These are phyloP conservation scores for Anadara kagoshimensis DNA, from an alignment of 1,140 invertebrate species.

Conservation along the genomic window DNA sequence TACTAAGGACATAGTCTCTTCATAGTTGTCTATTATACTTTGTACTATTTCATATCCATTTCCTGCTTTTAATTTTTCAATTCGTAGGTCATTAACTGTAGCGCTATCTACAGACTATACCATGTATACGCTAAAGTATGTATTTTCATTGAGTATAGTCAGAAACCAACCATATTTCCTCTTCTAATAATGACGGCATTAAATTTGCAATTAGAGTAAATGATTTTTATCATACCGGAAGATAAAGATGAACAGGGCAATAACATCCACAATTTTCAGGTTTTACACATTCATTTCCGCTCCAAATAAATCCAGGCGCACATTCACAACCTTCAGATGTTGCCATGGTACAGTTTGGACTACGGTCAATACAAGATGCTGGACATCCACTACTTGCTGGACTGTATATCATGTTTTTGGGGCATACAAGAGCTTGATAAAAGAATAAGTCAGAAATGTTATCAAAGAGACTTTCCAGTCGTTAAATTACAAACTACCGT, in stretches of 20 bases:
- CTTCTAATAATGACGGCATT: too few species aligned
- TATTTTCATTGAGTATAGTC: too few species aligned
- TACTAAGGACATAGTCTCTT: too few species aligned
- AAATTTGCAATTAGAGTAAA: too few species aligned
- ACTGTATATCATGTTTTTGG: slow-evolving; percentile 12
- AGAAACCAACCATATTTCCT: too few species aligned
- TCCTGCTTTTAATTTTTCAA: too few species aligned
- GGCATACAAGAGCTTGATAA: slow-evolving; percentile 22
- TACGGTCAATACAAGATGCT: slow-evolving; percentile 9
- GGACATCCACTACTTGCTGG: slow-evolving; percentile 5
- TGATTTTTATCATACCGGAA: slow-evolving; percentile 13
- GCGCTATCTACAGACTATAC: too few species aligned
- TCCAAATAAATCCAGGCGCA: slow-evolving; percentile 19
- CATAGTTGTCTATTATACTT: too few species aligned
- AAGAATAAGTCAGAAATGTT: neutral
- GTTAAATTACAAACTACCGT: neutral
- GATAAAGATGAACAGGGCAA: slow-evolving; percentile 9
- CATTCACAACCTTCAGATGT: slow-evolving; percentile 27
- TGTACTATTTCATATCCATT: too few species aligned
- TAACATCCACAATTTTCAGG: slow-evolving; percentile 25
- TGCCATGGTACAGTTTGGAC: neutral
- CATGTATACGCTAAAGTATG: too few species aligned
- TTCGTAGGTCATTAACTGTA: too few species aligned
- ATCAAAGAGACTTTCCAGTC: neutral
- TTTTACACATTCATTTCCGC: slow-evolving; percentile 24